These are phyloP conservation scores for Pegea sp. DNA, from an alignment of 23 tunicate genomes.

Conservation along the genomic window DNA sequence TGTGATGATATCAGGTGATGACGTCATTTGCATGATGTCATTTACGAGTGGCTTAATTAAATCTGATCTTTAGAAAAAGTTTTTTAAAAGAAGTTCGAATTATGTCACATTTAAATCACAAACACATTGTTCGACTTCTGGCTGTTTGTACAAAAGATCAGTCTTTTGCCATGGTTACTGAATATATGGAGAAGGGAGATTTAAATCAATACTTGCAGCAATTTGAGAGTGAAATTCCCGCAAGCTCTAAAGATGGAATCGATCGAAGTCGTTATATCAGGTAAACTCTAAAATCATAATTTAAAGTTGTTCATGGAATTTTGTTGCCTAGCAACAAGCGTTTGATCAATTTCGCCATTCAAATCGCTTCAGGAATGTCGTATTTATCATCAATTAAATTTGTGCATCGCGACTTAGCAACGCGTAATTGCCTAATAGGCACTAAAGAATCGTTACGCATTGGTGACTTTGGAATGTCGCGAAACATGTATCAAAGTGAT, in stretches of 20 bases:
- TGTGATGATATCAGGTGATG: no score
- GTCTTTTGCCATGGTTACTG: constrained; percentile 72
- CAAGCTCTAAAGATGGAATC: constrained; percentile 4
- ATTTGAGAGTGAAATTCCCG: constrained; percentile 9
- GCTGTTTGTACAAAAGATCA: constrained; percentile 58
- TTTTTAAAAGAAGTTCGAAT: constrained; percentile 67
- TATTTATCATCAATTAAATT: constrained; percentile 64
- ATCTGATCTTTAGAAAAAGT: no score
- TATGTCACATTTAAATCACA: constrained; percentile 41
- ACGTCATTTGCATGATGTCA: no score
- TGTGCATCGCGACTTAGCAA: constrained; percentile 93
- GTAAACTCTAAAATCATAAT: no score
- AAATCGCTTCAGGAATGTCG: constrained; percentile 65
- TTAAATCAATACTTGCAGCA: constrained; percentile 37
- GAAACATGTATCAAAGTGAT: constrained; percentile 86
- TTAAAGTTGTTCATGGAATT: background rate
- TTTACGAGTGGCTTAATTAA: no score
- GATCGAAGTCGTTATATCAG: no score
- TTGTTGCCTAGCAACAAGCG: constrained; percentile 9
- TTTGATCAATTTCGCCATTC: constrained; percentile 30
- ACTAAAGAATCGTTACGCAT: constrained; percentile 33
- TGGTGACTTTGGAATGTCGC: constrained; percentile 90
- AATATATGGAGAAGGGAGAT: constrained; percentile 90
- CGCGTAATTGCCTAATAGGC: constrained; percentile 79
- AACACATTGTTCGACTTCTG: constrained; percentile 63